Evolutionary conservation across 2,888 invertebrate genomes (phyloP).

Genomic region (Cyrtodaria siliqua): DNA sequence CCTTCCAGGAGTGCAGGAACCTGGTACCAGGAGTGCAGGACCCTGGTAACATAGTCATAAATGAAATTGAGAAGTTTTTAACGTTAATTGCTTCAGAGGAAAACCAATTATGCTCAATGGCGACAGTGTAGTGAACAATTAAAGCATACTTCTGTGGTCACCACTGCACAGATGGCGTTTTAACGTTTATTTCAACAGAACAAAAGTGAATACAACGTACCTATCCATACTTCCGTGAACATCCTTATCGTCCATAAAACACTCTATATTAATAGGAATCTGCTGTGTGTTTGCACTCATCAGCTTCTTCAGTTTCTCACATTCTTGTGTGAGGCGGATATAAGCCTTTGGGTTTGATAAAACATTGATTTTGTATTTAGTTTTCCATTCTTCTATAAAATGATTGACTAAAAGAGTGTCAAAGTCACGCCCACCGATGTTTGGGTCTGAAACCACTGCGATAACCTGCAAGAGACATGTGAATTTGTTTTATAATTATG

Average conservation of each 20-base stretch:
- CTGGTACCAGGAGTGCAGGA: too few species aligned
- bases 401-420: slow-evolving; percentile 94
- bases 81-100: too few species aligned
- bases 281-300: slow-evolving; percentile 99
- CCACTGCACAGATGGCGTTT: too few species aligned
- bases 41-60: too few species aligned
- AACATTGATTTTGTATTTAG: slow-evolving; percentile 93
- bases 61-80: too few species aligned
- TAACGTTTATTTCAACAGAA: too few species aligned
- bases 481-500: too few species aligned
- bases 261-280: slow-evolving; percentile 98
- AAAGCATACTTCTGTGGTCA: too few species aligned
- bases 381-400: slow-evolving; percentile 95
- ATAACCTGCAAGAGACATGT: slow-evolving; percentile 93
- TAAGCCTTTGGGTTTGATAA: slow-evolving; percentile 94
- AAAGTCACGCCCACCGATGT: slow-evolving; percentile 97
- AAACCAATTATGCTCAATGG: too few species aligned
- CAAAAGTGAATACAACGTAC: too few species aligned
- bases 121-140: too few species aligned
- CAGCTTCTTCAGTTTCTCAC: slow-evolving; percentile 99
- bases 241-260: slow-evolving; percentile 99
- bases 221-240: slow-evolving; percentile 94
- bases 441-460: slow-evolving; percentile 93
- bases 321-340: slow-evolving; percentile 95
- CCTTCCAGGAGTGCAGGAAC: too few species aligned